These are phyloP conservation scores for Apogon hyalosoma DNA, from an alignment of 2,797 vertebrate genomes.

Conservation along the genomic window DNA sequence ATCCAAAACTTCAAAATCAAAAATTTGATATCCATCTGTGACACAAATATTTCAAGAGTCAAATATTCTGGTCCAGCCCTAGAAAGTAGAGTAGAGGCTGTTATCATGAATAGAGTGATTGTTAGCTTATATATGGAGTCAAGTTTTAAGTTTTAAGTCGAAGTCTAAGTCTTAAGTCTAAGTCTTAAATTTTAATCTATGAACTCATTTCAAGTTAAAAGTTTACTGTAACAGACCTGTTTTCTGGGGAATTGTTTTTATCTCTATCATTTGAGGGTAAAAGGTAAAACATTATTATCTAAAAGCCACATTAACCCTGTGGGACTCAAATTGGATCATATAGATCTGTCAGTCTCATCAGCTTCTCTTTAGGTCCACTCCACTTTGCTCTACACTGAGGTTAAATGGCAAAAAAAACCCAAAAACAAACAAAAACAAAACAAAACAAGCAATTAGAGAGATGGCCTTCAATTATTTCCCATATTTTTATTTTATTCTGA, in stretches of 20 bases:
- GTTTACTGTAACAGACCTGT: not conserved
- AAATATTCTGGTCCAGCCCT: too few species aligned
- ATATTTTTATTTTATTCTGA: slow-evolving; percentile 22
- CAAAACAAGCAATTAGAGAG: slow-evolving; percentile 23
- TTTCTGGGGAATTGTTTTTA: slow-evolving; percentile 17
- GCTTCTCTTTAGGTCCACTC: slow-evolving; percentile 21
- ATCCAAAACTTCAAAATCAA: too few species aligned
- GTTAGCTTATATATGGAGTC: too few species aligned
- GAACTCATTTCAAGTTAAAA: not conserved
- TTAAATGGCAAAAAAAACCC: slow-evolving; percentile 32
- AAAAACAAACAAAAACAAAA: too few species aligned
- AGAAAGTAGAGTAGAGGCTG: too few species aligned
- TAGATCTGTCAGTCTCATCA: slow-evolving; percentile 35
- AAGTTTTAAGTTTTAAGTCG: too few species aligned
- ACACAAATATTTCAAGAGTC: too few species aligned
- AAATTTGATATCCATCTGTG: too few species aligned
- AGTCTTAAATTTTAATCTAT: too few species aligned
- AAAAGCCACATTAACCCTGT: slow-evolving; percentile 41
- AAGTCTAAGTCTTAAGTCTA: too few species aligned
- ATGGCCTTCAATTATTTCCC: slow-evolving; percentile 21
- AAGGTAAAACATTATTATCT: slow-evolving; percentile 34
- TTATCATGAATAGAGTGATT: too few species aligned
- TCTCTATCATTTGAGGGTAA: slow-evolving; percentile 32
- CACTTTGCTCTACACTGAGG: slow-evolving; percentile 20
- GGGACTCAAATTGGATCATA: slow-evolving; percentile 7